These are phyloP conservation scores for Hermaeophaga mercurialis DNA, from an alignment of 2,888 invertebrate species.

Conservation along the genomic window DNA sequence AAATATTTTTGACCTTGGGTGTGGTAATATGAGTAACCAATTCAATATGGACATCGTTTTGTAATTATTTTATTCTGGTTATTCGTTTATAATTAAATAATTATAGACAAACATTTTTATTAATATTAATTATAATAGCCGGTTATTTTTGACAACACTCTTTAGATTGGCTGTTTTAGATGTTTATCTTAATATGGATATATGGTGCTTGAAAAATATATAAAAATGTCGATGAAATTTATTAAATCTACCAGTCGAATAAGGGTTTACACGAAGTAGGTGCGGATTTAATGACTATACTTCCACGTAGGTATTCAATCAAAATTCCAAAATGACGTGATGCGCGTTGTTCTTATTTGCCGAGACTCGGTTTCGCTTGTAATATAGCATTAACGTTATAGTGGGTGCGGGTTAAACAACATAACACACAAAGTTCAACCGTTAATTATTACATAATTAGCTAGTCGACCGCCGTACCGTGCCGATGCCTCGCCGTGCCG, in stretches of 20 bases:
- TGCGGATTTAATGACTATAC: background rate
- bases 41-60: too few species aligned
- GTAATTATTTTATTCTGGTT: too few species aligned
- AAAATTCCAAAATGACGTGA: background rate
- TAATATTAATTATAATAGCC: too few species aligned
- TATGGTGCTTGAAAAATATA: too few species aligned
- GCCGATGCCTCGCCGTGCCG: slow-evolving; percentile 15
- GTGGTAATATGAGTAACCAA: too few species aligned
- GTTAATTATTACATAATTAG: slow-evolving; percentile 33
- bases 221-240: background rate
- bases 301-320: background rate
- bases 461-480: slow-evolving; percentile 20
- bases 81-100: too few species aligned
- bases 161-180: too few species aligned
- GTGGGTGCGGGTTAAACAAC: slow-evolving; percentile 34
- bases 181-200: too few species aligned
- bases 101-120: too few species aligned
- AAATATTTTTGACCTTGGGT: too few species aligned
- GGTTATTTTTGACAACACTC: too few species aligned
- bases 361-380: background rate
- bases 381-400: background rate
- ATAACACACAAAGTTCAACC: slow-evolving; percentile 31
- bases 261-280: background rate
- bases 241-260: background rate
- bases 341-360: background rate